phyloP scores from a whole-genome alignment of 2,888 invertebrate genomes.

The Nomada hirtipes region DNA sequence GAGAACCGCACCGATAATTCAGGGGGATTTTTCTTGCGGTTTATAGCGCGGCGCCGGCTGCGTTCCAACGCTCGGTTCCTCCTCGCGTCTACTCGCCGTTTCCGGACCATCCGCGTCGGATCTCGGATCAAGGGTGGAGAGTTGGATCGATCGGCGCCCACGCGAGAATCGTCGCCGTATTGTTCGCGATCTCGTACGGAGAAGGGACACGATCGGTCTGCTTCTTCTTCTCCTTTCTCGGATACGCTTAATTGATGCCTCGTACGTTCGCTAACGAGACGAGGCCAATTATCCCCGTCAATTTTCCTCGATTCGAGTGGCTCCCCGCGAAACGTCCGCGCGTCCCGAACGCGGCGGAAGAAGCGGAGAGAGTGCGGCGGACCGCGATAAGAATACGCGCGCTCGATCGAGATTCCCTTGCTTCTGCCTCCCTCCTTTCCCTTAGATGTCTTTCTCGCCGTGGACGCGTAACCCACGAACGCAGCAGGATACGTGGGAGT shows the following conservation, averaged over 20 bases:
- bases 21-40: slow-evolving; percentile 82
- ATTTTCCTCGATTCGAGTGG: slow-evolving; percentile 76
- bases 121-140: not conserved
- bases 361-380: not conserved
- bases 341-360: slow-evolving; percentile 6
- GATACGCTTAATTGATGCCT: slow-evolving; percentile 41
- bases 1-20: slow-evolving; percentile 82
- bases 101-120: not conserved
- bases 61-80: slow-evolving; percentile 43
- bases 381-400: slow-evolving; percentile 40
- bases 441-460: slow-evolving; percentile 37
- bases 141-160: not conserved
- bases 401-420: slow-evolving; percentile 68
- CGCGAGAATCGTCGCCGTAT: not conserved
- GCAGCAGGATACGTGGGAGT: slow-evolving; percentile 80
- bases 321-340: slow-evolving; percentile 15
- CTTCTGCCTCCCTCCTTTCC: slow-evolving; percentile 46
- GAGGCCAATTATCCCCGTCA: slow-evolving; percentile 82
- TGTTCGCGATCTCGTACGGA: slow-evolving; percentile 8
- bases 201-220: not conserved
- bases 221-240: not conserved
- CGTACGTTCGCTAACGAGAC: slow-evolving; percentile 77
- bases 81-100: slow-evolving; percentile 36
- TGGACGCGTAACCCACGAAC: slow-evolving; percentile 47
- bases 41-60: slow-evolving; percentile 78